A percentile compares a stretch with the other conserved stretches of the same genome.
phyloP scores from a whole-genome alignment of 2,888 invertebrate species.

The Koerneria pararmatus region DNA sequence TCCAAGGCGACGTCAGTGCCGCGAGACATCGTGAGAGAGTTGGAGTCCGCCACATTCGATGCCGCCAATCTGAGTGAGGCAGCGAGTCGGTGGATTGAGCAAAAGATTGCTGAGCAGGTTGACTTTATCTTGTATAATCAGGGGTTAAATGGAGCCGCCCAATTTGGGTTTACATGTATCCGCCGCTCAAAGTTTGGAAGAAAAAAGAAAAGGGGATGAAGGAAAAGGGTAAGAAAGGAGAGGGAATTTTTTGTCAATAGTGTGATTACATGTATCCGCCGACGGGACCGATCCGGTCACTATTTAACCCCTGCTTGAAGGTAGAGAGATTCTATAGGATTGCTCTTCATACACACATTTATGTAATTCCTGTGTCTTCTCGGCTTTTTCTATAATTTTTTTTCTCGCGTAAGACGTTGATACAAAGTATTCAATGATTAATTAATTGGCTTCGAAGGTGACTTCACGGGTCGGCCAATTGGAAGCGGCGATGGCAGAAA shows the following conservation, averaged over 20 bases:
- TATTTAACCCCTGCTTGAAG: too few relatives aligned
- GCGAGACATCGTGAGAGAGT: constrained; percentile 25
- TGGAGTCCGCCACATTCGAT: constrained; percentile 34
- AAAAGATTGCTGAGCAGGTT: constrained; percentile 47
- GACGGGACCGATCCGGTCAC: too few relatives aligned
- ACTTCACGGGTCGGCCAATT: constrained; percentile 35
- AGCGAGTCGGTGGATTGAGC: constrained; percentile 46
- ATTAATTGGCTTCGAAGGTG: constrained; percentile 32
- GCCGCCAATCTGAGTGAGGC: constrained; percentile 37
- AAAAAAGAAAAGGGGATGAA: too few relatives aligned
- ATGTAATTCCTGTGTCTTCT: not conserved
- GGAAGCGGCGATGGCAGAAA: constrained; percentile 40
- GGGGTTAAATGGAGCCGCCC: too few relatives aligned
- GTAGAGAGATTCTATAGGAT: too few relatives aligned
- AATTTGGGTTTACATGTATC: too few relatives aligned
- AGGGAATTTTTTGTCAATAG: too few relatives aligned
- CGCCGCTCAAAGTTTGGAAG: too few relatives aligned
- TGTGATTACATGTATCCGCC: too few relatives aligned
- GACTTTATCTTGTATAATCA: not conserved
- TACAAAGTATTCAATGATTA: not conserved
- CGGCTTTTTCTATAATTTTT: not conserved
- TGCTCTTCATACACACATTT: too few relatives aligned
- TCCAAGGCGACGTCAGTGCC: constrained; percentile 18
- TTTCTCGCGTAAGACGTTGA: not conserved
- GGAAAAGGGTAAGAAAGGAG: too few relatives aligned